Conservation (phyloP, 2,113 vertebrate genomes). For the Coptodon bakossiorum region DNA sequence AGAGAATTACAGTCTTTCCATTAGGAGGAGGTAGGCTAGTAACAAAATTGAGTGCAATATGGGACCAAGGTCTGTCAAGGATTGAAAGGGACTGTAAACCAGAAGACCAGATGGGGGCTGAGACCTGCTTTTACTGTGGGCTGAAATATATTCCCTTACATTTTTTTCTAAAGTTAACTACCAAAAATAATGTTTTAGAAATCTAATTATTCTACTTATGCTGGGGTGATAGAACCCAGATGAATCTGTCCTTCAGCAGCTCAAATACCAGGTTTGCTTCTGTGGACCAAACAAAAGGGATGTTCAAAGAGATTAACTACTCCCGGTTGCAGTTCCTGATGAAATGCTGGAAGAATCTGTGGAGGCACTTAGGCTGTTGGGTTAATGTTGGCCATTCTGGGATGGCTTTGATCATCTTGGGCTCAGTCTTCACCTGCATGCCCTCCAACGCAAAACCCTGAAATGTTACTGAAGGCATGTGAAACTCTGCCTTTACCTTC, state of each 20-base stretch:
- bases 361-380: not conserved
- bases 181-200: not conserved
- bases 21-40: not conserved
- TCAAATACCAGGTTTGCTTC: not conserved
- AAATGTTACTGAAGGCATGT: not conserved
- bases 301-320: not conserved
- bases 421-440: not conserved
- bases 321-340: not conserved
- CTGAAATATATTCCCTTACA: not conserved
- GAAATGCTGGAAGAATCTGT: not conserved
- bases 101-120: not conserved
- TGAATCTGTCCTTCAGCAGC: not conserved
- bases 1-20: not conserved
- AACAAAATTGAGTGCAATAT: not conserved
- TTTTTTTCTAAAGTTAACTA: not conserved
- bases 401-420: not conserved
- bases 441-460: not conserved
- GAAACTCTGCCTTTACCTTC: not conserved
- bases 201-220: not conserved
- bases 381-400: not conserved
- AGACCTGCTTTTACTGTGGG: not conserved
- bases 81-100: not conserved
- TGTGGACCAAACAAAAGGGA: not conserved
- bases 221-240: not conserved
- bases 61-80: not conserved